phyloP scores from a whole-genome alignment of 2,113 vertebrate genomes.

The Willisornis vidua region DNA sequence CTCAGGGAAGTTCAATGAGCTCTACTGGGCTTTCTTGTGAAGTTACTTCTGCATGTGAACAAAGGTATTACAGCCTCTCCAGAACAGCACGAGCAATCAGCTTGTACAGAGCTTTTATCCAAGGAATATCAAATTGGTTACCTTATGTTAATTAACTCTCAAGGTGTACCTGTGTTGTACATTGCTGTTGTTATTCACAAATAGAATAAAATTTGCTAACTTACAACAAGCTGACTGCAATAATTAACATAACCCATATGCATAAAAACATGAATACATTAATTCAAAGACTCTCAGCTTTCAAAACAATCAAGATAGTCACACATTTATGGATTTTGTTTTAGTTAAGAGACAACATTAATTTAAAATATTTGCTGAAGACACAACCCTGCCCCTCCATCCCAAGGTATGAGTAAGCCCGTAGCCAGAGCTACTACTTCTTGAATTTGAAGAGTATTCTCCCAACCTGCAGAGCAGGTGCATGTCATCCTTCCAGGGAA shows the following conservation, averaged over 20 bases:
- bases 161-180: not conserved
- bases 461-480: not conserved
- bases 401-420: not conserved
- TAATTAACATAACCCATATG: not conserved
- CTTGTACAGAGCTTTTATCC: not conserved
- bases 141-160: not conserved
- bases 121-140: constrained; percentile 2
- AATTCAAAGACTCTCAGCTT: not conserved
- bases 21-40: not conserved
- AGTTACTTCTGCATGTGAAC: not conserved
- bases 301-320: not conserved
- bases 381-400: not conserved
- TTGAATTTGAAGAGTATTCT: rapidly evolving
- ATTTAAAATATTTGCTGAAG: not conserved
- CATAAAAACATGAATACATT: not conserved
- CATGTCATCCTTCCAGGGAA: not conserved
- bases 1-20: not conserved
- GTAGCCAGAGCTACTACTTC: not conserved
- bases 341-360: not conserved
- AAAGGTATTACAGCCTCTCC: not conserved
- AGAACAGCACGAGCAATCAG: not conserved
- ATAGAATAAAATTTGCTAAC: not conserved
- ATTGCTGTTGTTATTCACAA: not conserved
- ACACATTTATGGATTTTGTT: not conserved
- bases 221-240: not conserved